A percentile compares a stretch with the other conserved stretches of the same genome.
These are phyloP conservation scores for Lasioglossum albipes DNA, from an alignment of 1,140 invertebrate species.

Conservation along the genomic window DNA sequence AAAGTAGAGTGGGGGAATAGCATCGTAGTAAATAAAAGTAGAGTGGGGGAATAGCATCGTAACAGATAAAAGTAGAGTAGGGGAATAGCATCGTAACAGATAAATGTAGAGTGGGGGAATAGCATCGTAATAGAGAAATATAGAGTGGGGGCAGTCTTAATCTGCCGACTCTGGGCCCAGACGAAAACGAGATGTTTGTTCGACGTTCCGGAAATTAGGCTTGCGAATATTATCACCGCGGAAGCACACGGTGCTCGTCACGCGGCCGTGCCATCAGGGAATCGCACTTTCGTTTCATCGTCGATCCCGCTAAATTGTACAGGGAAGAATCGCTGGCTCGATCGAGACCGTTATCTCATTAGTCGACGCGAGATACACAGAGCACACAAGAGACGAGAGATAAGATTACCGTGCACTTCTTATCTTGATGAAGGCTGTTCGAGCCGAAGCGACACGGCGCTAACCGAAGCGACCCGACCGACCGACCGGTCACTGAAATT, in stretches of 20 bases:
- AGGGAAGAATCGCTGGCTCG: background rate
- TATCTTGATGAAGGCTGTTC: background rate
- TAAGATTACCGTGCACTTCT: conserved; percentile 26
- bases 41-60: too few species aligned
- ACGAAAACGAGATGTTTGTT: background rate
- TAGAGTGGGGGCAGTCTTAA: too few species aligned
- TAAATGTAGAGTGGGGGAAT: too few species aligned
- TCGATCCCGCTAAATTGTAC: conserved; percentile 5
- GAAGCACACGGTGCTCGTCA: background rate
- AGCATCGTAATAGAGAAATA: too few species aligned
- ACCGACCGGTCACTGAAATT: too few species aligned
- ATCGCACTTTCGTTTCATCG: conserved; percentile 26
- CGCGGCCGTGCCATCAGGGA: background rate
- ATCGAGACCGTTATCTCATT: conserved; percentile 7
- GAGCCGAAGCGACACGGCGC: too few species aligned
- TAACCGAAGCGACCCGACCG: too few species aligned
- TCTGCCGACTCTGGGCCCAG: too few species aligned
- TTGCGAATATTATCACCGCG: background rate
- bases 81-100: too few species aligned
- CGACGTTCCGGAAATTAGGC: conserved; percentile 1
- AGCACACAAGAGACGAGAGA: conserved; percentile 8
- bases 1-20: too few species aligned
- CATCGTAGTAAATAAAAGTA: too few species aligned
- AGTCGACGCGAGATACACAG: background rate
- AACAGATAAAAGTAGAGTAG: too few species aligned